A percentile compares a stretch with the other conserved stretches of the same genome.
These are phyloP conservation scores for Acropternis orthonyx DNA, from an alignment of 2,797 vertebrate species.

Conservation along the genomic window DNA sequence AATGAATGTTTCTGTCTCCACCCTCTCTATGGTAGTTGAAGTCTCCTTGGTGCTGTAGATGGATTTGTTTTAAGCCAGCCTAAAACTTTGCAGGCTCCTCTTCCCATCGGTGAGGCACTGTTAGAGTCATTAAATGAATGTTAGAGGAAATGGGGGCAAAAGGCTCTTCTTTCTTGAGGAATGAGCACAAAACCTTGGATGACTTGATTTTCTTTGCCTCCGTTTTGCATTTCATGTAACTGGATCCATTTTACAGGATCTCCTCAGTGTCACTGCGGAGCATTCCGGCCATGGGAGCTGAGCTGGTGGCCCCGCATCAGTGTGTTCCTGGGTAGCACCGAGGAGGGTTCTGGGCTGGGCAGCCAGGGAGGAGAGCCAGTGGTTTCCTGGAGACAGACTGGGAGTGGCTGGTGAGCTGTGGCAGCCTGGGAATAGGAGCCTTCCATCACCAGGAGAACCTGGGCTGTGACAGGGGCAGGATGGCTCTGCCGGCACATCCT, in stretches of 20 bases:
- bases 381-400: rapidly evolving
- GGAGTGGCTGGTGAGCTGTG: not conserved
- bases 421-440: no score
- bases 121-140: not conserved
- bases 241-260: not conserved
- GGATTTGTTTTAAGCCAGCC: not conserved
- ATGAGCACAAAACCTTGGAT: not conserved
- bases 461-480: no score
- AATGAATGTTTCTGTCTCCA: not conserved
- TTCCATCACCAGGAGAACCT: no score
- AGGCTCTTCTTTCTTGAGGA: not conserved
- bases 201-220: not conserved
- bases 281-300: rapidly evolving
- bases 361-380: not conserved
- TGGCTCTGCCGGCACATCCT: no score
- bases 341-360: not conserved
- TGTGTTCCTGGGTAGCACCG: rapidly evolving
- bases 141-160: not conserved
- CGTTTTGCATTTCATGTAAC: rapidly evolving
- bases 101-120: not conserved
- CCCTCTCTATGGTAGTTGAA: not conserved
- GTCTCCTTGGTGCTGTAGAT: not conserved
- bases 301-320: not conserved
- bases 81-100: not conserved
- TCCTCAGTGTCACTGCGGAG: not conserved